phyloP scores from a whole-genome alignment of 1,140 invertebrate genomes.

The Papilio polyxenes region DNA sequence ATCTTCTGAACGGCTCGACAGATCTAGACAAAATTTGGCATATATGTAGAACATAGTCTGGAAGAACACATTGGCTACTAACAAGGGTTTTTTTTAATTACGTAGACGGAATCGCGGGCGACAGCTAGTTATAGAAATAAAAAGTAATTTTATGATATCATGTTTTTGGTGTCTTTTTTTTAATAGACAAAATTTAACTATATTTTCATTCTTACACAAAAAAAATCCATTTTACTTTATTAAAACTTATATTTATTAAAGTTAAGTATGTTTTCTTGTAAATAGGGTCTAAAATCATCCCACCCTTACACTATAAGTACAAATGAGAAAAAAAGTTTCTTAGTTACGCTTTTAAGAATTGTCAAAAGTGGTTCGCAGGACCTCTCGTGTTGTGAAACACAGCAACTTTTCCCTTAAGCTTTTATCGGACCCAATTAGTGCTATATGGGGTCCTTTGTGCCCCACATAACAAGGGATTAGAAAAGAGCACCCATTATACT shows the following conservation, averaged over 20 bases:
- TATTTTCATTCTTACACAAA: too few relatives aligned
- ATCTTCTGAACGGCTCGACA: too few relatives aligned
- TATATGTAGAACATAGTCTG: too few relatives aligned
- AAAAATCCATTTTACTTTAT: too few relatives aligned
- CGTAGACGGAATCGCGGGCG: too few relatives aligned
- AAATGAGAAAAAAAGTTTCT: constrained; percentile 15
- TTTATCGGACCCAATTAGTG: constrained; percentile 60
- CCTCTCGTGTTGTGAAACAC: constrained; percentile 42
- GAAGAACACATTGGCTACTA: too few relatives aligned
- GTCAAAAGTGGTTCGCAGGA: constrained; percentile 31
- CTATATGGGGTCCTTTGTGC: constrained; percentile 51
- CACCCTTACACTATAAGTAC: neutral
- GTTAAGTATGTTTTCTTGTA: neutral
- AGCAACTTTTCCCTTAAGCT: constrained; percentile 54
- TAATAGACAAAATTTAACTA: too few relatives aligned
- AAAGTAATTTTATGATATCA: too few relatives aligned
- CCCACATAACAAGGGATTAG: constrained; percentile 47
- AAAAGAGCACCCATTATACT: constrained; percentile 52
- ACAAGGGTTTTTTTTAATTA: too few relatives aligned
- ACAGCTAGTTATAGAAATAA: too few relatives aligned
- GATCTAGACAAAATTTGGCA: too few relatives aligned
- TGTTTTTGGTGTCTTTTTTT: too few relatives aligned
- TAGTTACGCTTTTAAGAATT: constrained; percentile 27
- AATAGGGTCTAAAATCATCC: neutral
- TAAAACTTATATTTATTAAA: neutral